Percentiles rank a stretch among this genome's conserved stretches.
phyloP scores from a whole-genome alignment of 2,113 vertebrate species.

The Papio anubis region DNA sequence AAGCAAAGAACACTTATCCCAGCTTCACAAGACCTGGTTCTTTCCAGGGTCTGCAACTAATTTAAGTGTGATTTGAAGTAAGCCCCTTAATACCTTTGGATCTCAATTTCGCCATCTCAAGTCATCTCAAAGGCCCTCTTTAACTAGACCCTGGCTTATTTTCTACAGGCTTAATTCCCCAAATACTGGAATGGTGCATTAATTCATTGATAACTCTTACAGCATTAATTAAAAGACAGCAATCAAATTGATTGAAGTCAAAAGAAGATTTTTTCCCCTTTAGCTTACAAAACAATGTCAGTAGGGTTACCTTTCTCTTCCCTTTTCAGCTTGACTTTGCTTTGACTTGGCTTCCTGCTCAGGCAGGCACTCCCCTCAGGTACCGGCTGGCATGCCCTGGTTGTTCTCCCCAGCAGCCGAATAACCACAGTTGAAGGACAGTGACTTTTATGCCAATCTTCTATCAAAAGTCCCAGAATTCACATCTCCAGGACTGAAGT shows the following conservation, averaged over 20 bases:
- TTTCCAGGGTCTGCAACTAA: not conserved
- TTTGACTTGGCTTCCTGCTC: not conserved
- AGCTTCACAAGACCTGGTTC: not conserved
- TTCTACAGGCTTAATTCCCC: not conserved
- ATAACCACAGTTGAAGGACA: not conserved
- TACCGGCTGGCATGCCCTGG: not conserved
- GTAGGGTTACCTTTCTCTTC: not conserved
- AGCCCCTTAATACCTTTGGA: not conserved
- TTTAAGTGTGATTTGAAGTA: not conserved
- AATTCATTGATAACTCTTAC: not conserved
- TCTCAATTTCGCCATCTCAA: not conserved
- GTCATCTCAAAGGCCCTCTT: not conserved
- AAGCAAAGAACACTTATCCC: not conserved
- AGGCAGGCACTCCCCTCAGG: not conserved
- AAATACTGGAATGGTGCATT: not conserved
- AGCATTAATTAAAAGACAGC: not conserved
- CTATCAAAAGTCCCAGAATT: not conserved
- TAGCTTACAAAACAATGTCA: not conserved
- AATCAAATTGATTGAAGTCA: not conserved
- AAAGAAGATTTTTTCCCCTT: not conserved
- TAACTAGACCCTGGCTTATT: not conserved
- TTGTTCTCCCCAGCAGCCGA: not conserved
- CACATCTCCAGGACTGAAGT: not conserved
- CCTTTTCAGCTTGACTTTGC: not conserved
- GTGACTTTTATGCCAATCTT: not conserved